These are phyloP conservation scores for Seira ritae DNA, from an alignment of 2,888 invertebrate genomes.

Conservation along the genomic window DNA sequence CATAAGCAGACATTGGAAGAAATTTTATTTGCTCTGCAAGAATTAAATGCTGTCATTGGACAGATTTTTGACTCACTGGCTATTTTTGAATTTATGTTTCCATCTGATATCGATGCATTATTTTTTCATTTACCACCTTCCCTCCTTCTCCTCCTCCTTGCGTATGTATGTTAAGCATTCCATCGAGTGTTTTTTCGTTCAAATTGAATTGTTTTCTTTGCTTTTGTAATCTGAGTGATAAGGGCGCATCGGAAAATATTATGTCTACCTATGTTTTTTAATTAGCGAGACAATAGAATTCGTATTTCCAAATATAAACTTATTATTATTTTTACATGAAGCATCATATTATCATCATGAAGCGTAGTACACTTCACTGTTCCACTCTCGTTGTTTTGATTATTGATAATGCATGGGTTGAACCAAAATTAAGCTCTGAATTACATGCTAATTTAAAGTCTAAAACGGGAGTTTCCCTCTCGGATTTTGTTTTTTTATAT, in stretches of 20 bases:
- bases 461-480: slow-evolving; percentile 60
- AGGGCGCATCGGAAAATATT: neutral
- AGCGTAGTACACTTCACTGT: slow-evolving; percentile 8
- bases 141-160: too few relatives aligned
- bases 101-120: neutral
- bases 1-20: neutral
- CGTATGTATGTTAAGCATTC: too few relatives aligned
- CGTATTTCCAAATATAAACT: neutral
- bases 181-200: neutral
- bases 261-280: neutral
- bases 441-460: slow-evolving; percentile 40
- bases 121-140: neutral
- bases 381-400: slow-evolving; percentile 47
- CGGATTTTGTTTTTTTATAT: slow-evolving; percentile 42
- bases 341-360: too few relatives aligned
- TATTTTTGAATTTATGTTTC: neutral
- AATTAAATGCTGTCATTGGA: neutral
- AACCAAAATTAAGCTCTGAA: slow-evolving; percentile 42
- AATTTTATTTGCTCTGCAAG: neutral
- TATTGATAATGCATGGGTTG: slow-evolving; percentile 60
- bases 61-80: neutral
- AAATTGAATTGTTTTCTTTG: neutral
- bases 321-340: neutral
- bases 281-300: neutral
- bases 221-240: neutral